A percentile compares a stretch with the other conserved stretches of the same genome.
Evolutionary conservation across 2,797 vertebrate genomes (phyloP).

Genomic region (Valencia hispanica): DNA sequence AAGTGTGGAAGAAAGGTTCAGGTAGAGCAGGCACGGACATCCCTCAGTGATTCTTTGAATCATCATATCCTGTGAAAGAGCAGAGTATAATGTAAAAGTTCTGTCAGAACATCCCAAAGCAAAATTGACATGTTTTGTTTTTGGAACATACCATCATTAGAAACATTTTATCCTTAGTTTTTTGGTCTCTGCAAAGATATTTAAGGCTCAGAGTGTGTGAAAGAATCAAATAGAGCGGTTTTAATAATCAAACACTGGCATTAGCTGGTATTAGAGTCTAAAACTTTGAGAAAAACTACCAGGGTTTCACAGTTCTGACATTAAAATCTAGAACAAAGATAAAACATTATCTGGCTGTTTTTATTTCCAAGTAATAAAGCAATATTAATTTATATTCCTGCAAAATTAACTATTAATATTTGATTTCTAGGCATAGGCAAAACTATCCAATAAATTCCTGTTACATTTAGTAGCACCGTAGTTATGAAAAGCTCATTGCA

Average conservation of each 20-base stretch:
- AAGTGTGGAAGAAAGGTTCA: constrained; percentile 83
- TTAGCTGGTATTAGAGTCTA: background rate
- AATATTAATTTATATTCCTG: background rate
- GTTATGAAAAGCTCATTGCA: background rate
- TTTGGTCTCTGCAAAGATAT: too few species aligned
- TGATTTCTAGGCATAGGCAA: background rate
- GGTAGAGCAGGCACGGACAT: constrained; percentile 82
- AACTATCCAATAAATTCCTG: background rate
- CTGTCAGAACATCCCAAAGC: background rate
- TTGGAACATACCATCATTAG: background rate
- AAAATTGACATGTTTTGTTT: background rate
- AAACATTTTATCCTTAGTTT: background rate
- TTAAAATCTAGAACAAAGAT: background rate
- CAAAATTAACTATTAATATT: background rate
- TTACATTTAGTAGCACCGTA: background rate
- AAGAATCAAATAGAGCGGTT: background rate
- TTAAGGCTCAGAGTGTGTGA: background rate
- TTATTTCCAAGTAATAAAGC: background rate
- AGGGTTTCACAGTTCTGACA: background rate
- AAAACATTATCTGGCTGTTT: background rate
- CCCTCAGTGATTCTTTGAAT: constrained; percentile 80
- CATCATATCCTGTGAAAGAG: constrained; percentile 79
- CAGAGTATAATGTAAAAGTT: constrained; percentile 18
- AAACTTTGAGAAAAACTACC: background rate
- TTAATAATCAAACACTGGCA: background rate